Evolutionary conservation across 2,888 invertebrate species (phyloP).

Genomic region (Callimorpha dominula): DNA sequence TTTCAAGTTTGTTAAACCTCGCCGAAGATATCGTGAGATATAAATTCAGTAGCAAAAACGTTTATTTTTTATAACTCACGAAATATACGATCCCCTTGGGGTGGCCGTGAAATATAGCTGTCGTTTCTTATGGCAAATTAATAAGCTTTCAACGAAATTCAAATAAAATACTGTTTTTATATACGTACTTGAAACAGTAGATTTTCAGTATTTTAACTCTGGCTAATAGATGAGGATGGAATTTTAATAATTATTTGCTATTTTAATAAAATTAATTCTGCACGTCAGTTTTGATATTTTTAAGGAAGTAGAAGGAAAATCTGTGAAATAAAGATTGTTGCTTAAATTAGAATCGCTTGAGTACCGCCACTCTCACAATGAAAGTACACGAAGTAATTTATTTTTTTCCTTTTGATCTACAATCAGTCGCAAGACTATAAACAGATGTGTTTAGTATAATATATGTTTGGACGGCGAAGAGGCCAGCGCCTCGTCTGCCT

Average conservation of each 20-base stretch:
- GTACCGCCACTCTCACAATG: no score
- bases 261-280: neutral
- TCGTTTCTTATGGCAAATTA: slow-evolving; percentile 21
- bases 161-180: slow-evolving; percentile 9
- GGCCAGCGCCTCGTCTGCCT: no score
- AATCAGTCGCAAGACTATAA: no score
- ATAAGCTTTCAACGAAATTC: slow-evolving; percentile 21
- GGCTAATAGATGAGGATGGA: neutral
- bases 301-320: no score
- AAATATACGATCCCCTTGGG: slow-evolving; percentile 17
- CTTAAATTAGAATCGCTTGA: no score
- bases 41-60: slow-evolving; percentile 7
- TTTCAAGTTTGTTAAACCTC: neutral
- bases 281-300: no score
- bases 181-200: neutral
- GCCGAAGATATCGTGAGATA: neutral
- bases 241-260: no score
- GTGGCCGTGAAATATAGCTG: slow-evolving; percentile 1
- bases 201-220: neutral
- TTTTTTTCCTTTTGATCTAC: no score
- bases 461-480: no score
- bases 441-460: no score
- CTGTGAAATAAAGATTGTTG: no score
- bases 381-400: no score
- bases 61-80: slow-evolving; percentile 14